Percentiles rank a stretch among this genome's conserved stretches.
phyloP scores from a whole-genome alignment of 2,113 vertebrate genomes.

The Ginglymostoma cirratum region DNA sequence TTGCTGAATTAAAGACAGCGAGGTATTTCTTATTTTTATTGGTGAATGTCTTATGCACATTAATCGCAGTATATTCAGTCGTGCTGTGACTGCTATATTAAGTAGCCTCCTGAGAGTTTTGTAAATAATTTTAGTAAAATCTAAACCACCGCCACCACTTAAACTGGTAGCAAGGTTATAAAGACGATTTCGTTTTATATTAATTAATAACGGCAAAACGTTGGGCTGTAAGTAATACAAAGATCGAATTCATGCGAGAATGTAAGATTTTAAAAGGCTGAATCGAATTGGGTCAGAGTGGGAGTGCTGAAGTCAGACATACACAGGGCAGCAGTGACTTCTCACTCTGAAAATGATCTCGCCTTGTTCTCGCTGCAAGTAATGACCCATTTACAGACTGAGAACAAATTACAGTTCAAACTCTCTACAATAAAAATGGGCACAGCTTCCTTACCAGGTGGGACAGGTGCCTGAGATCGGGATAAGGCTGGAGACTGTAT shows the following conservation, averaged over 20 bases:
- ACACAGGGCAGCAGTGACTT: neutral
- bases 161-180: neutral
- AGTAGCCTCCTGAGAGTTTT: neutral
- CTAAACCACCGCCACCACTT: neutral
- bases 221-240: neutral
- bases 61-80: neutral
- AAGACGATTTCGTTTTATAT: neutral
- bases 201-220: neutral
- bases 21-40: neutral
- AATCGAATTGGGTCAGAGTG: neutral
- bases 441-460: slow-evolving; percentile 7
- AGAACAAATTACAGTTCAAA: no score
- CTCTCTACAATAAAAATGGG: neutral
- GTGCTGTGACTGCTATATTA: neutral
- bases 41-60: neutral
- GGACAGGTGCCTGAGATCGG: slow-evolving; percentile 13
- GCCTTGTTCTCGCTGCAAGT: neutral
- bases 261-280: neutral
- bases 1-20: neutral
- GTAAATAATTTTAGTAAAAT: neutral
- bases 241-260: neutral
- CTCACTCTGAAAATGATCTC: no score
- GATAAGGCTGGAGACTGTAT: slow-evolving; percentile 31
- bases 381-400: no score
- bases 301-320: neutral